Conservation (phyloP, 2,888 invertebrate genomes). For the Torymus texanus region DNA sequence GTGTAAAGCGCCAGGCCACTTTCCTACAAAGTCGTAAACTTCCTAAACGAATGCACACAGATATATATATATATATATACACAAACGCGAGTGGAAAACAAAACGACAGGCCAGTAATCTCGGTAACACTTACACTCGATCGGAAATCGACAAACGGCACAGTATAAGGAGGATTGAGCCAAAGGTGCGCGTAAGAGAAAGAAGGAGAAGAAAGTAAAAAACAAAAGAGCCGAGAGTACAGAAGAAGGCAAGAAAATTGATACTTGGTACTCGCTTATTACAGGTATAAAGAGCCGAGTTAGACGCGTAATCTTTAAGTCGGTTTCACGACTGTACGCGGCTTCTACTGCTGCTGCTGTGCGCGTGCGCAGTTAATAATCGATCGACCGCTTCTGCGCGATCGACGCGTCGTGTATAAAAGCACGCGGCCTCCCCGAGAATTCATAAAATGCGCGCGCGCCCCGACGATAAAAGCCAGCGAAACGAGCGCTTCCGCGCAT, state of each 20-base stretch:
- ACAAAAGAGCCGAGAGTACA: not conserved
- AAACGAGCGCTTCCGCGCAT: slow-evolving; percentile 49
- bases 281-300: slow-evolving; percentile 21
- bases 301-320: slow-evolving; percentile 34
- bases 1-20: not conserved
- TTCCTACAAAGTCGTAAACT: not conserved
- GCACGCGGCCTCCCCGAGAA: slow-evolving; percentile 30
- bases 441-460: slow-evolving; percentile 46
- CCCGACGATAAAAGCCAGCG: slow-evolving; percentile 32
- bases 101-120: slow-evolving; percentile 10
- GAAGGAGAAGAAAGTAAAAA: not conserved
- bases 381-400: slow-evolving; percentile 2
- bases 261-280: slow-evolving; percentile 47
- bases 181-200: not conserved
- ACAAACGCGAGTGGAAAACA: not conserved
- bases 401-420: slow-evolving; percentile 18
- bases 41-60: not conserved
- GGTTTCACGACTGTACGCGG: slow-evolving; percentile 33
- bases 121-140: not conserved
- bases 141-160: slow-evolving; percentile 16
- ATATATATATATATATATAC: too few species aligned
- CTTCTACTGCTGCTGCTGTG: not conserved
- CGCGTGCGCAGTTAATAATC: slow-evolving; percentile 43
- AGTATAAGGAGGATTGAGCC: slow-evolving; percentile 22
- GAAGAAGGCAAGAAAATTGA: slow-evolving; percentile 38